Conservation (phyloP, 1,140 invertebrate genomes). For the Epicauta chinensis region DNA sequence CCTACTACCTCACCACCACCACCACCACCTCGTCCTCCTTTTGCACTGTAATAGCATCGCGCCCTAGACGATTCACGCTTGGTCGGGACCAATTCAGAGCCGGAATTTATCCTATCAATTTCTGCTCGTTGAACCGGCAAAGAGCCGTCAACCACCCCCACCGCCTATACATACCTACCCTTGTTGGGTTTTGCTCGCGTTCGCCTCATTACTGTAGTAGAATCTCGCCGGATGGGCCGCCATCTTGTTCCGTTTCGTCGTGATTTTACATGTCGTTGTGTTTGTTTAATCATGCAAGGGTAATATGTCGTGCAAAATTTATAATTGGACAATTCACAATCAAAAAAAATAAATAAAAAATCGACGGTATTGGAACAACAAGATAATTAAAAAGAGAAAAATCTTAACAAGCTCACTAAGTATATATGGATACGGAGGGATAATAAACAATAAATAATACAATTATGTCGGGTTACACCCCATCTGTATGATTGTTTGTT, state of each 20-base stretch:
- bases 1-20: neutral
- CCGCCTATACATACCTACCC: no score
- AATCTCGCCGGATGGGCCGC: slow-evolving; percentile 29
- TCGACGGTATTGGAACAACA: slow-evolving; percentile 3
- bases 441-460: neutral
- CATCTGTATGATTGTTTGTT: no score
- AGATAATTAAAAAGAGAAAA: no score
- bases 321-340: slow-evolving; percentile 39
- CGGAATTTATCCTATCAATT: slow-evolving; percentile 62
- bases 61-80: slow-evolving; percentile 47
- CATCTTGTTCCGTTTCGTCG: slow-evolving; percentile 37
- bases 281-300: slow-evolving; percentile 36
- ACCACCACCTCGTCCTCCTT: neutral
- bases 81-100: slow-evolving; percentile 55
- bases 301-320: slow-evolving; percentile 31
- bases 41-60: slow-evolving; percentile 2
- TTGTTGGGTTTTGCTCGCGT: slow-evolving; percentile 7
- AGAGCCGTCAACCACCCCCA: slow-evolving; percentile 41
- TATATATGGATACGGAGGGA: neutral
- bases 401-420: no score
- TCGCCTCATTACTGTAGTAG: slow-evolving; percentile 14
- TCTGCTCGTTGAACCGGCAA: slow-evolving; percentile 58
- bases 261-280: slow-evolving; percentile 39
- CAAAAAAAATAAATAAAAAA: no score
- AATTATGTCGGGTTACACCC: neutral